phyloP scores from a whole-genome alignment of 2,888 invertebrate species.

The Aphelenchoides bicaudatus region DNA sequence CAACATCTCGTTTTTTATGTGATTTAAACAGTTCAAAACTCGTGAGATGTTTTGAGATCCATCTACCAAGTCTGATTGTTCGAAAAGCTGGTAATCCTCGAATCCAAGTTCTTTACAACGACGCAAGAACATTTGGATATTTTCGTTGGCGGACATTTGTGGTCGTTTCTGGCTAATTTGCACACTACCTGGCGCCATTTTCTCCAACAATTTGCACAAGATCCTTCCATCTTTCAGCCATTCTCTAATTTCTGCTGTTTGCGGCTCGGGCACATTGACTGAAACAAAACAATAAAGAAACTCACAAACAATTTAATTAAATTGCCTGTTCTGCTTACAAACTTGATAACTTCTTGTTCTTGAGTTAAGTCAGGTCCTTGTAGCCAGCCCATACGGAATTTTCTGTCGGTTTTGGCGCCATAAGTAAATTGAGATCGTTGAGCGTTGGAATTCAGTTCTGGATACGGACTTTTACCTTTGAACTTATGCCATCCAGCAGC shows the following conservation, averaged over 20 bases:
- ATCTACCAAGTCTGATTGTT: conserved; percentile 28
- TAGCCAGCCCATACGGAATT: conserved; percentile 43
- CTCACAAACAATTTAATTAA: no score
- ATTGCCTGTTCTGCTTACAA: conserved; percentile 1
- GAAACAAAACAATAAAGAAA: no score
- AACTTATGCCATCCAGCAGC: conserved; percentile 47
- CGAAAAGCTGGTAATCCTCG: conserved; percentile 29
- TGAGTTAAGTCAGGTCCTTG: neutral
- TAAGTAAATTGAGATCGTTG: conserved; percentile 40
- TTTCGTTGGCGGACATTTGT: conserved; percentile 42
- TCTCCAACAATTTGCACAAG: neutral
- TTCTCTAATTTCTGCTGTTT: neutral
- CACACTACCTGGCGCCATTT: conserved; percentile 4
- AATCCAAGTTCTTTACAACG: conserved; percentile 24
- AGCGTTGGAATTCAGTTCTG: conserved; percentile 37
- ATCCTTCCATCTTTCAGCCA: conserved; percentile 2
- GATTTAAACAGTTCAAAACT: conserved; percentile 21
- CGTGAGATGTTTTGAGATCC: conserved; percentile 28
- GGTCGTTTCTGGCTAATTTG: conserved; percentile 27
- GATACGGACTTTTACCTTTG: conserved; percentile 44
- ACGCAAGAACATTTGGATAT: conserved; percentile 38
- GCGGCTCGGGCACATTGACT: neutral
- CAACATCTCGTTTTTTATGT: conserved; percentile 11
- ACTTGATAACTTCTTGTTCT: conserved; percentile 1
- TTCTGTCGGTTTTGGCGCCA: conserved; percentile 42